These are phyloP conservation scores for Danio aesculapii DNA, from an alignment of 2,797 vertebrate genomes.

Conservation along the genomic window DNA sequence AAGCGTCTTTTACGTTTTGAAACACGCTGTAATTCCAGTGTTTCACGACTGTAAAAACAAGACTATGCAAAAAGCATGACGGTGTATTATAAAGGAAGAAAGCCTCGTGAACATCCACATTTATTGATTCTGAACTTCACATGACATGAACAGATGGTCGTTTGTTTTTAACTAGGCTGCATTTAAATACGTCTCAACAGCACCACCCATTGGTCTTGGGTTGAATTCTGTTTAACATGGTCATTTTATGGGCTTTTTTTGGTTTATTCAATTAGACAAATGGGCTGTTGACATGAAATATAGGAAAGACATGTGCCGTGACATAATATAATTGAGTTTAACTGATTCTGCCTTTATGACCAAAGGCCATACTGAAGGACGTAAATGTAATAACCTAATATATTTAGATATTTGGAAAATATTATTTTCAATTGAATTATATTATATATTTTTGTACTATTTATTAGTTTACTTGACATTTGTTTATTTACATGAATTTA, in stretches of 20 bases:
- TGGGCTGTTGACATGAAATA: background rate
- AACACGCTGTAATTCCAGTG: no score
- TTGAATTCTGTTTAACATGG: background rate
- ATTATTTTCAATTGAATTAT: no score
- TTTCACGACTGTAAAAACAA: background rate
- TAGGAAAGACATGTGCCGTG: background rate
- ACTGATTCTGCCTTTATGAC: no score
- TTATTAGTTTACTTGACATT: no score
- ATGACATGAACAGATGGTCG: background rate
- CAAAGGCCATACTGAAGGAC: no score
- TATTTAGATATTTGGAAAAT: no score
- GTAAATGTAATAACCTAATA: no score
- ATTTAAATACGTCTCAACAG: slow-evolving; percentile 20
- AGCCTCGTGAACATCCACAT: background rate
- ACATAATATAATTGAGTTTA: background rate
- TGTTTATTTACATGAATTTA: no score
- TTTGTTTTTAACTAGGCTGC: background rate
- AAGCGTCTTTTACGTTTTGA: no score
- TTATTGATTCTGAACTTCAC: background rate
- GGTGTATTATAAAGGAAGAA: background rate
- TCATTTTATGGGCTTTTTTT: background rate
- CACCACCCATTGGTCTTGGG: slow-evolving; percentile 2
- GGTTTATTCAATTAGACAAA: background rate
- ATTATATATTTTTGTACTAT: no score
- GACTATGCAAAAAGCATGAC: background rate